These are phyloP conservation scores for Acronicta aceris DNA, from an alignment of 2,888 invertebrate genomes.

Conservation along the genomic window DNA sequence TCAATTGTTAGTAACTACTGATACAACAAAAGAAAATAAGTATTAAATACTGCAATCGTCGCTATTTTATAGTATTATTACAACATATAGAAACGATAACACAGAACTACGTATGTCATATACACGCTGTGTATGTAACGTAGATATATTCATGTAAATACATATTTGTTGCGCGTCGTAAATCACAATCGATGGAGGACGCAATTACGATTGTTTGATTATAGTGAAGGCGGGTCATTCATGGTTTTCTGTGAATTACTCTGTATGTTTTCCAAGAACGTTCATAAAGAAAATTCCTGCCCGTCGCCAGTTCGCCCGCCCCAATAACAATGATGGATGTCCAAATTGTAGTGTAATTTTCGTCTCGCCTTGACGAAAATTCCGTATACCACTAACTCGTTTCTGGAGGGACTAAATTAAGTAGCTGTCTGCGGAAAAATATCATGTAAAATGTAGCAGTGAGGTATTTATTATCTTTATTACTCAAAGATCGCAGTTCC, in stretches of 20 bases:
- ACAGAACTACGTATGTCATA: no score
- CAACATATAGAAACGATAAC: conserved; percentile 14
- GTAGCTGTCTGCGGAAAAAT: not conserved
- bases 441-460: conserved; percentile 6
- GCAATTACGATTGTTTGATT: conserved; percentile 51
- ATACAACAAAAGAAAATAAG: not conserved
- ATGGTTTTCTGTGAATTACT: conserved; percentile 36
- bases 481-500: not conserved
- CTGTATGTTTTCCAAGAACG: conserved; percentile 19
- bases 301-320: not conserved
- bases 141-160: conserved; percentile 24
- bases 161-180: conserved; percentile 32
- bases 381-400: not conserved
- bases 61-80: conserved; percentile 6
- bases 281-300: conserved; percentile 19
- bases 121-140: not conserved
- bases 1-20: not conserved
- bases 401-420: conserved; percentile 7
- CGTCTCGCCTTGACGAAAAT: not conserved
- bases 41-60: conserved; percentile 6
- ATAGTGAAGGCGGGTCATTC: conserved; percentile 25
- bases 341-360: conserved; percentile 15
- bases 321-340: conserved; percentile 19
- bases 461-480: conserved; percentile 2
- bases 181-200: conserved; percentile 44